Evolutionary conservation across 2,888 invertebrate genomes (phyloP).

Genomic region (Thereva nobilitata): DNA sequence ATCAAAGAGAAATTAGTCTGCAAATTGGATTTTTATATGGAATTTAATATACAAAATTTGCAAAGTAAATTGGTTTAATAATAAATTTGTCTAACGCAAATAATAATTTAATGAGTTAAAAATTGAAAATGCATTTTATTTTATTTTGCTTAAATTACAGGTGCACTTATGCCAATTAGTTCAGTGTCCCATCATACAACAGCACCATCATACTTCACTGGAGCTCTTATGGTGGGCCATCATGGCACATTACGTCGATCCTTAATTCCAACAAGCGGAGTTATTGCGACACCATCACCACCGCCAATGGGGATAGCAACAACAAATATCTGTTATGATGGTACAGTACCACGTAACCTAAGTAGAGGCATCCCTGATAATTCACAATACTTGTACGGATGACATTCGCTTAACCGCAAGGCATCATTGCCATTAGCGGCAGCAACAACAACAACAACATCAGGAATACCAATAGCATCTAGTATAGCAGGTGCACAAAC

Average conservation of each 20-base stretch:
- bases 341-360: slow-evolving; percentile 51
- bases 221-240: slow-evolving; percentile 54
- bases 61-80: too few relatives aligned
- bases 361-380: slow-evolving; percentile 43
- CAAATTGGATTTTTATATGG: too few relatives aligned
- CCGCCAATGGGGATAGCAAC: slow-evolving; percentile 47
- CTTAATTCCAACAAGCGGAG: slow-evolving; percentile 53
- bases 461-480: slow-evolving; percentile 7
- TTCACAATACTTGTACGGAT: slow-evolving; percentile 55
- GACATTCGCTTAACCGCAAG: slow-evolving; percentile 56
- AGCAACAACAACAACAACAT: slow-evolving; percentile 34
- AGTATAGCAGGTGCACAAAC: background rate
- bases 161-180: slow-evolving; percentile 51
- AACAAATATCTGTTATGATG: slow-evolving; percentile 52
- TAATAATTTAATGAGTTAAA: background rate
- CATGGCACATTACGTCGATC: slow-evolving; percentile 54
- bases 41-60: too few relatives aligned
- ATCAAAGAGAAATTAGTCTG: too few relatives aligned
- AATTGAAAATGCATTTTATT: slow-evolving; percentile 11
- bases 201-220: slow-evolving; percentile 51
- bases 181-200: slow-evolving; percentile 49
- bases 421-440: slow-evolving; percentile 51
- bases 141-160: slow-evolving; percentile 42
- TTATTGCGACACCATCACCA: slow-evolving; percentile 46
- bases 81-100: too few relatives aligned